Conservation (phyloP, 2,888 invertebrate species). For the Pyrrhia umbra region DNA sequence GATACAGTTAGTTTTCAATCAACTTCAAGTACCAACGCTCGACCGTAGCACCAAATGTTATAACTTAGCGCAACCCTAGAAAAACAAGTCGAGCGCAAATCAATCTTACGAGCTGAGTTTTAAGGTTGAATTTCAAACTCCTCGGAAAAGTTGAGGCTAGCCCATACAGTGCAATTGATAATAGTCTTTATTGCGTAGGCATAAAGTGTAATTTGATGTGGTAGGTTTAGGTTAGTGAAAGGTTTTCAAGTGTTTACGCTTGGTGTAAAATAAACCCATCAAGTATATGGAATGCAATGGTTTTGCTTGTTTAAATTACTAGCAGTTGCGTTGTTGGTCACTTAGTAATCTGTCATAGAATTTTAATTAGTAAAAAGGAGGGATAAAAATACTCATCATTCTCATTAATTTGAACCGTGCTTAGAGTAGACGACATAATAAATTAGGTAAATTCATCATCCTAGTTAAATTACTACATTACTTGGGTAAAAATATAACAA, state of each 20-base stretch:
- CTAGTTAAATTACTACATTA: too few relatives aligned
- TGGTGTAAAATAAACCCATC: conserved; percentile 66
- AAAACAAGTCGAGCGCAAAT: conserved; percentile 31
- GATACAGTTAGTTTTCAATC: conserved; percentile 86
- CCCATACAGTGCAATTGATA: background rate
- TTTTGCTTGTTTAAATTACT: conserved; percentile 50
- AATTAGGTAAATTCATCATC: too few relatives aligned
- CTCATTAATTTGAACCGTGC: too few relatives aligned
- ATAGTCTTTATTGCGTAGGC: fast-evolving
- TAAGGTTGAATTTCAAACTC: conserved; percentile 43
- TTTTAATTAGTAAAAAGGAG: background rate
- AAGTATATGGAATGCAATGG: conserved; percentile 65
- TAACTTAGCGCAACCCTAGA: conserved; percentile 56
- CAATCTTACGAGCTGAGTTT: fast-evolving
- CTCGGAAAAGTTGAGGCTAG: background rate
- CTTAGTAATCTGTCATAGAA: conserved; percentile 15
- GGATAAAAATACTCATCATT: too few relatives aligned
- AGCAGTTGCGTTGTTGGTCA: conserved; percentile 56
- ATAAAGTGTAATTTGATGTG: conserved; percentile 29
- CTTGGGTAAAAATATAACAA: too few relatives aligned
- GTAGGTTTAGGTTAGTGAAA: conserved; percentile 16
- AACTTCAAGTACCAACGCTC: conserved; percentile 77
- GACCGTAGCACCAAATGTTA: conserved; percentile 80
- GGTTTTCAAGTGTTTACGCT: conserved; percentile 69
- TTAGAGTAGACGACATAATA: too few relatives aligned